These are phyloP conservation scores for Buphagus erythrorhynchus DNA, from an alignment of 2,797 vertebrate genomes.

Conservation along the genomic window DNA sequence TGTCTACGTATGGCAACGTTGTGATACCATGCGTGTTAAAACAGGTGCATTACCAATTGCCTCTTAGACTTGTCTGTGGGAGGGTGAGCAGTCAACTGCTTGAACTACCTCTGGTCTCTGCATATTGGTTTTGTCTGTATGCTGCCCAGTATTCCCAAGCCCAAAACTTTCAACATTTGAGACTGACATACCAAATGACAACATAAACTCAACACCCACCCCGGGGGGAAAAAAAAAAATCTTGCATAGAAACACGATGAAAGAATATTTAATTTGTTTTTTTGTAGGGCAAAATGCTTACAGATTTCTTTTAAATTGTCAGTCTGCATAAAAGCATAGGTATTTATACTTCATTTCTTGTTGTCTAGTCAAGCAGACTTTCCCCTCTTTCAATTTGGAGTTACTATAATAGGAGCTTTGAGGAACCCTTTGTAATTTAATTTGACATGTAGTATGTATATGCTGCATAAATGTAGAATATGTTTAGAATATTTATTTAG, in stretches of 20 bases:
- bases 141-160: background rate
- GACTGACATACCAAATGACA: background rate
- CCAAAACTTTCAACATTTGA: background rate
- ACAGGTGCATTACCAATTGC: background rate
- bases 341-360: background rate
- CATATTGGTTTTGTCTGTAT: background rate
- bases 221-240: background rate
- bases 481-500: too few species aligned
- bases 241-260: background rate
- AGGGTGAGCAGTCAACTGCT: background rate
- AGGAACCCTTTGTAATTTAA: background rate
- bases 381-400: background rate
- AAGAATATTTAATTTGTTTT: background rate
- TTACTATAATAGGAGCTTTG: background rate
- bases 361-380: background rate
- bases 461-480: background rate
- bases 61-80: background rate
- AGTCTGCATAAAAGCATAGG: background rate
- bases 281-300: background rate
- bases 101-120: background rate
- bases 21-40: background rate
- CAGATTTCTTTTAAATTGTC: background rate
- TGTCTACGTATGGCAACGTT: accelerated
- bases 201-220: background rate
- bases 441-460: background rate